Base-by-base conservation (phyloP, 2,888 invertebrate genomes). In the Rhopalosiphum nymphaeae region DNA sequence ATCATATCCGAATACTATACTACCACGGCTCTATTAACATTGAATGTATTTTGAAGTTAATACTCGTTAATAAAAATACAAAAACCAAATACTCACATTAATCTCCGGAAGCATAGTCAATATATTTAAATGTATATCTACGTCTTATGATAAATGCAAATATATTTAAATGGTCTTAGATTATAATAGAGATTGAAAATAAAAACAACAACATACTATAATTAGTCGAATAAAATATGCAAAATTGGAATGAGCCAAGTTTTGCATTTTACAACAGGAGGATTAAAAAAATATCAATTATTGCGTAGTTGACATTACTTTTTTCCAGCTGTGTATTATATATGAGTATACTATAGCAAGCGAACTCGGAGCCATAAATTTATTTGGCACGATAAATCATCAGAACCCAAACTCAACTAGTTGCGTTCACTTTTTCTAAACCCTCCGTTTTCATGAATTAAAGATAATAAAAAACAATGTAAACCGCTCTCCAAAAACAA, bases 381-480 rank as follows among this genome's bases (percentile, higher is more conserved):
- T 46, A 90, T 67, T 90, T 46, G 11, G 10, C 67, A 49, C 67
- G 25, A 90, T 90, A 67, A 90, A 90, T 90, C 67, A 90, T 25
- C 26, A 1, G n/a, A n/a, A 46, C 26, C 67, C 46, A 46, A 90
- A 67, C 46, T 90, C 67, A 67, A 61, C 67, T 90, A 67, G 90
- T 90, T 90, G 67, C 90, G 46, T 61, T 42, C 29, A 25, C 61
- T 85, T 85, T 29, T 61, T 89, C 61, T 61, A 89, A 61, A 90
- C 46, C 46, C 46, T 0, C 21, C 21, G 46, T 90, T 61, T 90
- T 90, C 46, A 67, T 46, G 90, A 90, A 90, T 90, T 61, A 90
- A 90, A 90, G 46, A 46, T 44, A 85, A 78, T 78, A 78, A 56
- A 89, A 89, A 89, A 89, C 42, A 57, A 57, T 42, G 56, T 89